A percentile compares a stretch with the other conserved stretches of the same genome.
Evolutionary conservation across 2,888 invertebrate genomes (phyloP).

Genomic region (Caenorhabditis sp.): DNA sequence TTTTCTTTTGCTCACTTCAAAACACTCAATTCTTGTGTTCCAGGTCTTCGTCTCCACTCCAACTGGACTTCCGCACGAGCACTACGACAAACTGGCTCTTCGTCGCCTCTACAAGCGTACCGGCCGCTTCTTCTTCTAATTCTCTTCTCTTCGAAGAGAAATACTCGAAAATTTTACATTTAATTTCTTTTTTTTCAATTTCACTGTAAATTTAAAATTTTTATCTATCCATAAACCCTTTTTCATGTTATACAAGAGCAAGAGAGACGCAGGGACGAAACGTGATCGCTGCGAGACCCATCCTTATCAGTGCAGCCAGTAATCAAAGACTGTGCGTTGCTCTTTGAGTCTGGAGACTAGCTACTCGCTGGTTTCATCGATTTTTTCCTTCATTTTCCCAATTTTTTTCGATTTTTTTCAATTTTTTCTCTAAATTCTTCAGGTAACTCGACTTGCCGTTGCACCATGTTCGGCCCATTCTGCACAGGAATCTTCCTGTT

Average conservation of each 20-base stretch:
- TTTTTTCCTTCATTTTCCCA: neutral
- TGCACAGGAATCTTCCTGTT: conserved; percentile 73
- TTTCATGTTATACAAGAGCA: neutral
- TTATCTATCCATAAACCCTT: neutral
- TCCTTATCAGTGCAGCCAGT: conserved; percentile 46
- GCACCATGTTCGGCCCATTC: conserved; percentile 71
- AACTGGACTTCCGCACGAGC: conserved; percentile 67
- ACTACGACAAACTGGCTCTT: conserved; percentile 72
- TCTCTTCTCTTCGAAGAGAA: conserved; percentile 67
- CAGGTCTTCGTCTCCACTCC: conserved; percentile 69
- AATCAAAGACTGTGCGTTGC: conserved; percentile 62
- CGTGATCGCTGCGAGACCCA: conserved; percentile 52
- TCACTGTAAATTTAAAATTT: neutral
- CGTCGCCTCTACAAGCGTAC: conserved; percentile 80
- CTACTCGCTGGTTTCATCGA: conserved; percentile 5
- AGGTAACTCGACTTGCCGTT: conserved; percentile 21
- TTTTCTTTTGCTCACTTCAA: no score
- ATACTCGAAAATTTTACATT: no score
- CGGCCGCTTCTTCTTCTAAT: conserved; percentile 79
- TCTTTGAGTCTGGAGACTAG: conserved; percentile 56
- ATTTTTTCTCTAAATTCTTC: no score
- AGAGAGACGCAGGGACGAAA: conserved; percentile 18
- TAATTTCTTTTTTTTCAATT: no score
- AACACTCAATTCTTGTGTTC: conserved; percentile 18
- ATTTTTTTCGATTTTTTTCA: conserved; percentile 3